Percentiles rank a stretch among this genome's conserved stretches.
Conservation (phyloP, 35 echinoderm and acorn worm species). For the Lytechinus pictus region DNA sequence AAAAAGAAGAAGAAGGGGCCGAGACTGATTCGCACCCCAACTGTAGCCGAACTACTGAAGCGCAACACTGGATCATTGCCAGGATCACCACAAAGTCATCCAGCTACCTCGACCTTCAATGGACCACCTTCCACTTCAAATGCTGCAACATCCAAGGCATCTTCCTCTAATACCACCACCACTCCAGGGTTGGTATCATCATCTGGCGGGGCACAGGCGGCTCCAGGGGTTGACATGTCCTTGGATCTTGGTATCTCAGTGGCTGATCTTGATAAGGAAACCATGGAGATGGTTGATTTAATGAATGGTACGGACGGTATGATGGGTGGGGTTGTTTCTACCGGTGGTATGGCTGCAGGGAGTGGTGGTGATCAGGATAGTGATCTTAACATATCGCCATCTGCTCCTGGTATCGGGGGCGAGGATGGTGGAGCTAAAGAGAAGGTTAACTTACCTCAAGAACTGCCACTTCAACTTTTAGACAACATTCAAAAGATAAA, state of each 20-base stretch:
- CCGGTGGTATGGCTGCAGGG: slow-evolving; percentile 15
- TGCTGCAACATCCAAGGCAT: slow-evolving; percentile 11
- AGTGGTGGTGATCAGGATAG: slow-evolving; percentile 26
- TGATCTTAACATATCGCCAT: slow-evolving; percentile 27
- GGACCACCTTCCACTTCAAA: slow-evolving; percentile 39
- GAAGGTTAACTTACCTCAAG: slow-evolving; percentile 57
- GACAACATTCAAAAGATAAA: slow-evolving; percentile 86
- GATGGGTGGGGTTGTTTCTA: not conserved
- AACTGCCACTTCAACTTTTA: slow-evolving; percentile 60
- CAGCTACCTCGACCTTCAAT: slow-evolving; percentile 24
- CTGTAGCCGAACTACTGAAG: slow-evolving; percentile 90
- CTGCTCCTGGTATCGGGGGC: slow-evolving; percentile 5
- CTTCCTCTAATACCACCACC: not conserved
- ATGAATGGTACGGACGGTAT: slow-evolving; percentile 36
- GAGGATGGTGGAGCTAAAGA: not conserved
- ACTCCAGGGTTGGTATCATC: not conserved
- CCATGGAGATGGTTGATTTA: slow-evolving; percentile 11
- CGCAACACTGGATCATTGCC: not conserved
- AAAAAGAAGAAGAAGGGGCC: slow-evolving; percentile 77
- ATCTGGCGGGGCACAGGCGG: slow-evolving; percentile 48
- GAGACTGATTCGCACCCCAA: slow-evolving; percentile 62
- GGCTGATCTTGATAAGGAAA: slow-evolving; percentile 60
- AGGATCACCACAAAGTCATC: not conserved
- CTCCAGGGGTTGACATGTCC: slow-evolving; percentile 59
- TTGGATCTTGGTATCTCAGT: slow-evolving; percentile 80